Percentiles rank a stretch among this genome's conserved stretches.
These are phyloP conservation scores for Trochalopteron elliotii DNA, from an alignment of 2,113 vertebrate species.

Conservation along the genomic window DNA sequence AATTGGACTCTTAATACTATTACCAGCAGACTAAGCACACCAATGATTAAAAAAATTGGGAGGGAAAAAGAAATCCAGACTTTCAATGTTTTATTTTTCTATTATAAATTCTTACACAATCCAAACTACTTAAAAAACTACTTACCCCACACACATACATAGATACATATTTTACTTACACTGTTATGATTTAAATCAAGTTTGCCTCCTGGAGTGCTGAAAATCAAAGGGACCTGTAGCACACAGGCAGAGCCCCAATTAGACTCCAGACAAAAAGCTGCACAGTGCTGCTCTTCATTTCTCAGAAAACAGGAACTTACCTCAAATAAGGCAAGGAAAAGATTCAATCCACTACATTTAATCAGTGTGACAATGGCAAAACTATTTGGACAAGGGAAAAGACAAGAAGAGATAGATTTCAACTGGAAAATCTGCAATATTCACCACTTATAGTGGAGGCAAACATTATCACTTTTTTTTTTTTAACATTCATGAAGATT, in stretches of 20 bases:
- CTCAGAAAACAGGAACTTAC: not conserved
- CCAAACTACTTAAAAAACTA: not conserved
- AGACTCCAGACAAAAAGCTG: not conserved
- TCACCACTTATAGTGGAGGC: not conserved
- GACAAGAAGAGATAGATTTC: not conserved
- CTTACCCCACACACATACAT: not conserved
- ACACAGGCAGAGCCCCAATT: not conserved
- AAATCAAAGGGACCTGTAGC: slow-evolving; percentile 4
- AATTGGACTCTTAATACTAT: not conserved
- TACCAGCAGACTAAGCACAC: not conserved
- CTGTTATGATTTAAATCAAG: not conserved
- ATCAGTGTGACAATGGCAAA: not conserved
- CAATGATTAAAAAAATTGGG: not conserved
- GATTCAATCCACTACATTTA: not conserved
- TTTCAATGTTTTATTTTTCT: not conserved
- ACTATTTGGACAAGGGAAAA: not conserved
- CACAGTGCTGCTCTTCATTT: not conserved
- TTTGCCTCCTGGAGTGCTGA: not conserved
- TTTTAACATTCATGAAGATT: not conserved
- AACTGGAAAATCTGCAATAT: not conserved
- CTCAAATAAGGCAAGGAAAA: not conserved
- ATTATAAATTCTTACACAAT: not conserved
- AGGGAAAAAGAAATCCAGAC: not conserved
- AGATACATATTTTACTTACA: not conserved
- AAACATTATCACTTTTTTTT: not conserved